Evolutionary conservation across 1,140 invertebrate genomes (phyloP).

Genomic region (Drosophila grimshawi): DNA sequence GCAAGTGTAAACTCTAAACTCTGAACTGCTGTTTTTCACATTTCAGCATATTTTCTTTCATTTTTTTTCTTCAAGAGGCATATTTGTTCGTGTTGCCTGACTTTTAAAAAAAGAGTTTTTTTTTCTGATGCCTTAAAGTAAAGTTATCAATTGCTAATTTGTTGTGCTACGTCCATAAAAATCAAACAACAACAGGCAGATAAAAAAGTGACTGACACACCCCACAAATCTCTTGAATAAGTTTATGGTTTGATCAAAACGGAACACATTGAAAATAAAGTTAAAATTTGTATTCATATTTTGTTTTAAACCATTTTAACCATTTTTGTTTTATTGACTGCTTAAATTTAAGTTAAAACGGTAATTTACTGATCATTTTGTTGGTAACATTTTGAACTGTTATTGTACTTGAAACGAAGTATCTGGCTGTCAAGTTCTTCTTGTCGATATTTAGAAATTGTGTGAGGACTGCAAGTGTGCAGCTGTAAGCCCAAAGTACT

Average conservation of each 20-base stretch:
- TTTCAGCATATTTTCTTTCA: constrained; percentile 60
- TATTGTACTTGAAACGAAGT: not conserved
- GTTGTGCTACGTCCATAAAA: no score
- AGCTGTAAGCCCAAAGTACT: not conserved
- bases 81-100: not conserved
- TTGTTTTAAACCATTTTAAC: no score
- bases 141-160: not conserved
- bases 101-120: not conserved
- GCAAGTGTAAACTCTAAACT: constrained; percentile 68
- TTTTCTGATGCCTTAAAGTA: not conserved
- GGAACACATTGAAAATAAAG: no score
- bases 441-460: constrained; percentile 55
- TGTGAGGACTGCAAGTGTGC: not conserved
- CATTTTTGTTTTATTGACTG: no score
- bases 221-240: no score
- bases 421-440: constrained; percentile 5
- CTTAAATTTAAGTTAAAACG: no score
- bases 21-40: constrained; percentile 65
- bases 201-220: no score
- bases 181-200: not conserved
- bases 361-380: no score
- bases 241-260: no score
- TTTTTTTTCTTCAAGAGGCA: not conserved
- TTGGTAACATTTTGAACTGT: not conserved
- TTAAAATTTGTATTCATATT: no score